Base-by-base conservation (phyloP, 2,888 invertebrate species). In the Amblyjoppa proteus region DNA sequence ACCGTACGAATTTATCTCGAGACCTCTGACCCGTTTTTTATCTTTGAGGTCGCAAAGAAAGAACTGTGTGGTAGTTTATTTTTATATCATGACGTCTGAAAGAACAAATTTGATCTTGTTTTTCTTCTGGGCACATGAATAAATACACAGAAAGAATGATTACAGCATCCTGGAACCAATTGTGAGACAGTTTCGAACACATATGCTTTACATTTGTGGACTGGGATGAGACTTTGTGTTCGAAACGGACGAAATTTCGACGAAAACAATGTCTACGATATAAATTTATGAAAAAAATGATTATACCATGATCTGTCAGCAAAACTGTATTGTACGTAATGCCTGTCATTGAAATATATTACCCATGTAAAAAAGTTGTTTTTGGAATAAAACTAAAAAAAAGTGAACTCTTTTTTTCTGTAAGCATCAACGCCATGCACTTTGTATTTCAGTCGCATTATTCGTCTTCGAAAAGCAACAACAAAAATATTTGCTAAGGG, bases 231-330 rank as follows among this genome's bases (percentile, higher is more conserved):
- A 56, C 34, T 56, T 31, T 56, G 34, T 20, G n/a, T 16, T 56
- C 31, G 51, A 70, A 51, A 51, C 20, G 49, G 51, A 70, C 70
- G 51, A 70, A 70, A 70, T 28, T 70, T 70, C 70, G 49, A 70
- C 28, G 28, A 51, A 51, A 49, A 64, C 34, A 34, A 64, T 64
- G 64, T 31, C 31, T 64, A 64, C 64, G 64, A 64, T 64, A 64
- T 34, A 64, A 64, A 34, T 34, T 31, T 56, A 16, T 56, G 56
- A 56, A 56, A 1, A n/a, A n/a, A 56, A 16, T 61, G 9, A 31
- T 61, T 20, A 20, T 20, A 20, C 20, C 0, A 20, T 20, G 20
- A 20, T 20, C 20, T 20, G 20, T 0, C 20, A 20, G 20, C 20
- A 31, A 61, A 31, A 61, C 31, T 61, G 61, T 61, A 61, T 31